Evolutionary conservation across 1,140 invertebrate species (phyloP), one percentile per base, ranked within the genome.

Genomic region (Aphelinus certus): DNA sequence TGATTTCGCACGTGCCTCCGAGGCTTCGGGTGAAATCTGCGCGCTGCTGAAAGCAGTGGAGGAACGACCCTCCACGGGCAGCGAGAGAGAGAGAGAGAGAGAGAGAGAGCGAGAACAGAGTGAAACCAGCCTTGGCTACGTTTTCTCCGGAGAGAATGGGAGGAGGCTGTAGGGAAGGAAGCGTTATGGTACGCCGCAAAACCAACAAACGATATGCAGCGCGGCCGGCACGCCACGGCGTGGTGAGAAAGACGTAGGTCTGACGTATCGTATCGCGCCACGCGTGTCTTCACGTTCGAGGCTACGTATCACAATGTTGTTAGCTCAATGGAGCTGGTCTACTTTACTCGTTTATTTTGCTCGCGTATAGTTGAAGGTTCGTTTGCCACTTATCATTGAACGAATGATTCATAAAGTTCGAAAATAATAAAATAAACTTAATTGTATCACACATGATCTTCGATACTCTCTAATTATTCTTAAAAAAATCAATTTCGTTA

Each of bases 161-260:
- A 61, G 63, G 72, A 62, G 57, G 65, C 68, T 68, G 56, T 9
- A 42, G 64, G 7, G 72, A 62, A 55, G 72, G 65, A 68, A 74
- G 72, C 61, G 57, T 58, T 68, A 63, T 7, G 72, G 72, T 68
- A 63, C 42, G 56, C 72, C 73, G 53, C 67, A 70, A 69, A 68
- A 70, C 73, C 73, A 61, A 63, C 73, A 69, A 75, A 75, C 67
- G 73, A 63, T 75, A 75, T 49, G 73, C 73, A 78, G 57, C 26
- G 26, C 26, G 26, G 26, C 26, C 26, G 68, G 78, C 46, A 72
- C 76, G 60, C 73, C 65, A 74, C 65, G 26, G 26, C 70, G 77
- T 26, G 49, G 58, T 7, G 9, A 56, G 49, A 58, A 58, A 68
- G 61, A 75, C 53, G 66, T 69, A 61, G 67, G 60, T 75, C 60